Base-by-base conservation (phyloP, 2,888 invertebrate species). In the Drosophila vallismaia region DNA sequence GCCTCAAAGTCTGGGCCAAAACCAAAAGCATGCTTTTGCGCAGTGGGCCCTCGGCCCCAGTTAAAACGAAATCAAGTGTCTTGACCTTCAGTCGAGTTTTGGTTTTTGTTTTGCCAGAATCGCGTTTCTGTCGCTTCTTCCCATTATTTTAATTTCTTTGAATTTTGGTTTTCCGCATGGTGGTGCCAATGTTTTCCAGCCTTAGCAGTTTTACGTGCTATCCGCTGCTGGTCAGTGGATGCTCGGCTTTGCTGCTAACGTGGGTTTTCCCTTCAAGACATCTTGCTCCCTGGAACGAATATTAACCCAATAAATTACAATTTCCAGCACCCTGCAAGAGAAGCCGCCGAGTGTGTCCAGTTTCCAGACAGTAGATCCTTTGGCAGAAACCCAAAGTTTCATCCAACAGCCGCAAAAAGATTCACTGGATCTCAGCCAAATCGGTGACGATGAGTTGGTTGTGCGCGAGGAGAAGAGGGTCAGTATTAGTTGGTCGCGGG, bases 401-500 rank as follows among this genome's bases (percentile, higher is more conserved):
- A 83, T 89, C 33, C 77, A 64, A 26, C 87, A 89, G 69, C 87
- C 90, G 33, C 53, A 68, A 10, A 68, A 70, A 40, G 72, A 79
- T 1, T 64, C 71, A 7, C 72, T 83, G 67, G 89, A 89, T 48
- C 71, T 82, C 3, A 80, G 76, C 4, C 77, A 84, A 9, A 26
- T 85, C 9, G 88, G 85, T 2, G 89, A 85, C 3, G 82, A 86
- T 73, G 90, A 90, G 64, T 59, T 91, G 48, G 83, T 91, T 63
- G 91, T 91, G 33, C 88, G 88, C 19, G 91, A 91, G 72, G 91
- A 91, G 78, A 91, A 80, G 42, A 85, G 90, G 6, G 91, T 91
- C 2, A 88, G 90, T 66, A 90, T 91, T 12, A 90, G 90, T 55
- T 91, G 90, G 90, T 91, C 91, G 0, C 83, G 91, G 14, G 91